phyloP scores from a whole-genome alignment of 2,797 vertebrate species.

The Bradypus variegatus region DNA sequence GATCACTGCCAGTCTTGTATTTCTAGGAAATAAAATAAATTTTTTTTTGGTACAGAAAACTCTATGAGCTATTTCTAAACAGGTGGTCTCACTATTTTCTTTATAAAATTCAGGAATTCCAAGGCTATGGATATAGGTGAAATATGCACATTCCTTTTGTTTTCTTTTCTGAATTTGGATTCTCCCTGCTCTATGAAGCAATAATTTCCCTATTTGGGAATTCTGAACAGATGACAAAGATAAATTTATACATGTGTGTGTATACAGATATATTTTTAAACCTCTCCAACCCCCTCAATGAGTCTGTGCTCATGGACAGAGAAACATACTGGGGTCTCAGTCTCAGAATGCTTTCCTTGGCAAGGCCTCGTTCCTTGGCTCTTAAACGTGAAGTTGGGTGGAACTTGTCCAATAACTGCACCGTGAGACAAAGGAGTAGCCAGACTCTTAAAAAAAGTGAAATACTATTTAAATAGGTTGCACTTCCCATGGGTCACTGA shows the following conservation, averaged over 20 bases:
- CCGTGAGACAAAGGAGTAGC: slow-evolving; percentile 32
- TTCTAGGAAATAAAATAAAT: background rate
- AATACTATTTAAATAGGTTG: background rate
- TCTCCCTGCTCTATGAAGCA: background rate
- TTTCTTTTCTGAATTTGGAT: background rate
- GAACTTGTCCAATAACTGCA: slow-evolving; percentile 40
- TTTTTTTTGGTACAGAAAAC: background rate
- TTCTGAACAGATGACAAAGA: background rate
- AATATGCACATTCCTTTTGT: fast-evolving
- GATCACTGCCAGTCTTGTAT: background rate
- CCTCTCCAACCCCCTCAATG: background rate
- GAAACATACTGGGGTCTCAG: background rate
- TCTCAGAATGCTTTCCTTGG: background rate
- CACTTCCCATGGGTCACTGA: slow-evolving; percentile 10
- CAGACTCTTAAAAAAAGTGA: background rate
- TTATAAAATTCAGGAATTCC: background rate
- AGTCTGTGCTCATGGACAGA: background rate
- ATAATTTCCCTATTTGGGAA: no score
- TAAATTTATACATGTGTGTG: no score
- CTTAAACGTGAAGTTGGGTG: background rate
- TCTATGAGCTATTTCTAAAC: background rate
- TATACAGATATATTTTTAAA: no score
- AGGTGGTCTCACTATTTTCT: background rate
- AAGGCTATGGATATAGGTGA: background rate
- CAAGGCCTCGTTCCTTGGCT: slow-evolving; percentile 25